phyloP scores from a whole-genome alignment of 2,113 vertebrate species.

The Pangasianodon gigas region DNA sequence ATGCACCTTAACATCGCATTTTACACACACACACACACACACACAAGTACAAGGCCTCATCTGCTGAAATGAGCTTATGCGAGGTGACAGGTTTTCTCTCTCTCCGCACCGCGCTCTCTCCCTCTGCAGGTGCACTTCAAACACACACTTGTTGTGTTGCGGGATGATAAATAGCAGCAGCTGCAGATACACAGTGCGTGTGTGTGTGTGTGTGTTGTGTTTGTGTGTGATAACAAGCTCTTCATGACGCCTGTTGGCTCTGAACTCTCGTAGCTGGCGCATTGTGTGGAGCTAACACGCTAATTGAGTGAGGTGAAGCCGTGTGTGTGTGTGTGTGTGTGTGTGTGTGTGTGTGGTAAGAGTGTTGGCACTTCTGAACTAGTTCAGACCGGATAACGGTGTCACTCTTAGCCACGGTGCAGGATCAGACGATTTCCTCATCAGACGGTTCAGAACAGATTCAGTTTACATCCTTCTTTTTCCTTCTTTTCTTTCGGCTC shows the following conservation, averaged over 20 bases:
- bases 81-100: slow-evolving; percentile 41
- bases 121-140: slow-evolving; percentile 46
- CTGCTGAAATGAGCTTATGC: slow-evolving; percentile 42
- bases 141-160: slow-evolving; percentile 53
- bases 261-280: slow-evolving; percentile 36
- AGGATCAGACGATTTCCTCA: background rate
- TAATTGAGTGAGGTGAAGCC: slow-evolving; percentile 47
- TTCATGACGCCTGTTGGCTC: slow-evolving; percentile 45
- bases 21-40: slow-evolving; percentile 11
- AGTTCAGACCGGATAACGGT: background rate
- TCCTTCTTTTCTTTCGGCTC: too few relatives aligned
- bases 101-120: background rate
- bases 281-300: slow-evolving; percentile 42
- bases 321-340: background rate
- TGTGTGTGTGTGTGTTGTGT: slow-evolving; percentile 15
- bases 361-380: background rate
- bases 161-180: slow-evolving; percentile 49
- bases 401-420: background rate
- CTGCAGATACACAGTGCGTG: slow-evolving; percentile 26
- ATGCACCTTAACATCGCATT: slow-evolving; percentile 1
- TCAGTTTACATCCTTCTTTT: background rate
- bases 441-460: background rate
- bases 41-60: slow-evolving; percentile 18
- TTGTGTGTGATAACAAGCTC: slow-evolving; percentile 30
- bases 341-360: slow-evolving; percentile 7